phyloP scores from a whole-genome alignment of 2,797 vertebrate genomes.

The Kryptopterus vitreolus region DNA sequence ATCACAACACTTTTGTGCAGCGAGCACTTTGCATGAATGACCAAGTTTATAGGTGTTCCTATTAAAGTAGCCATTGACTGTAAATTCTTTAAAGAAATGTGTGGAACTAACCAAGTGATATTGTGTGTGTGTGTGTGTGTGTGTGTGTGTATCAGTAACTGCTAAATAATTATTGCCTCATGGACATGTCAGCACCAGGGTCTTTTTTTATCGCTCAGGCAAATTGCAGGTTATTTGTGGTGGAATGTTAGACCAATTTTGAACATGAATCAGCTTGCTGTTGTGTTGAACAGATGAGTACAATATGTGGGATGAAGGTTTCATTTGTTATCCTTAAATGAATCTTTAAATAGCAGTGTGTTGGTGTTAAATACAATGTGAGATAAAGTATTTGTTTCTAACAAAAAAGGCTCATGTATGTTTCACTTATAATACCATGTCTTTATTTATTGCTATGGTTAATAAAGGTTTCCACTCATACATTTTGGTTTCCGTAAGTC shows the following conservation, averaged over 20 bases:
- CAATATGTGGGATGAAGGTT: slow-evolving; percentile 1
- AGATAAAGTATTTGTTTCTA: neutral
- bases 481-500: neutral
- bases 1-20: neutral
- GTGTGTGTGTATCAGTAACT: neutral
- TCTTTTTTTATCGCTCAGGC: neutral
- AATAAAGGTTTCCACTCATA: neutral
- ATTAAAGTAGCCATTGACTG: neutral
- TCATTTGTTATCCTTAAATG: neutral
- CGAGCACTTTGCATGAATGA: neutral
- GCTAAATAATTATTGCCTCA: neutral
- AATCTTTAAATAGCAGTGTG: neutral
- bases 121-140: neutral
- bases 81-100: neutral
- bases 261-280: neutral
- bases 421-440: neutral
- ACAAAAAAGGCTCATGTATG: neutral
- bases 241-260: neutral
- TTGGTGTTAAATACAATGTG: neutral
- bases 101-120: neutral
- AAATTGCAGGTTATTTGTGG: neutral
- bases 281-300: neutral
- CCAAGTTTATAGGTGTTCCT: neutral
- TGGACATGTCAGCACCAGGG: neutral
- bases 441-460: neutral